Percentiles rank a stretch among this genome's conserved stretches.
These are phyloP conservation scores for Danio tinwini DNA, from an alignment of 2,797 vertebrate species.

Conservation along the genomic window DNA sequence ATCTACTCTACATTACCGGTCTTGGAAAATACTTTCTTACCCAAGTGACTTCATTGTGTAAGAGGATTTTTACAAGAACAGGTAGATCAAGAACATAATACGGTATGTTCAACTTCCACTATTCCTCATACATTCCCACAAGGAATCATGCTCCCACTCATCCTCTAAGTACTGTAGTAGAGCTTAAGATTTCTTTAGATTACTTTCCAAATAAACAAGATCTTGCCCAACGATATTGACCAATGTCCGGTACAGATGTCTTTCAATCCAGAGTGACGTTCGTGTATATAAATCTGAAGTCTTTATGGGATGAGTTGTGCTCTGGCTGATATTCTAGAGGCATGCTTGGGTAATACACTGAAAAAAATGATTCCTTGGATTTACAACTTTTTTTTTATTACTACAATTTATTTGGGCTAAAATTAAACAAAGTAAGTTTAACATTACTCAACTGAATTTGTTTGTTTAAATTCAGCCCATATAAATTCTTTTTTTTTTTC, in stretches of 20 bases:
- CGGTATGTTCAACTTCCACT: not conserved
- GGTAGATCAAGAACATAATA: not conserved
- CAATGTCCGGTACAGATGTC: not conserved
- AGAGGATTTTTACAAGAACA: conserved; percentile 4
- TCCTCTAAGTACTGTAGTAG: conserved; percentile 61
- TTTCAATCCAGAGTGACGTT: not conserved
- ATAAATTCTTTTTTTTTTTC: too few relatives aligned
- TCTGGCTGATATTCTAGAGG: not conserved
- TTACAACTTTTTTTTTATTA: too few relatives aligned
- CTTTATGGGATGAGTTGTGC: conserved; percentile 17
- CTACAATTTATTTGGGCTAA: too few relatives aligned
- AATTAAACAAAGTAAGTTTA: too few relatives aligned
- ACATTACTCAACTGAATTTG: too few relatives aligned
- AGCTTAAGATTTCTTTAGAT: conserved; percentile 61
- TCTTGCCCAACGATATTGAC: conserved; percentile 15
- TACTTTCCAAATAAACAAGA: conserved; percentile 42
- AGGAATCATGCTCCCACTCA: conserved; percentile 60
- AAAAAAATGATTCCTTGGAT: too few relatives aligned
- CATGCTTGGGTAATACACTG: not conserved
- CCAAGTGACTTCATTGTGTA: not conserved
- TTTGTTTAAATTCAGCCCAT: too few relatives aligned
- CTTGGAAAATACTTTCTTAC: conserved; percentile 2
- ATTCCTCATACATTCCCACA: conserved; percentile 46
- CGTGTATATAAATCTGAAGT: conserved; percentile 5
- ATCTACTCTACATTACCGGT: not conserved